Base-by-base conservation (phyloP, 2,797 vertebrate genomes). In the Bufotes viridis region DNA sequence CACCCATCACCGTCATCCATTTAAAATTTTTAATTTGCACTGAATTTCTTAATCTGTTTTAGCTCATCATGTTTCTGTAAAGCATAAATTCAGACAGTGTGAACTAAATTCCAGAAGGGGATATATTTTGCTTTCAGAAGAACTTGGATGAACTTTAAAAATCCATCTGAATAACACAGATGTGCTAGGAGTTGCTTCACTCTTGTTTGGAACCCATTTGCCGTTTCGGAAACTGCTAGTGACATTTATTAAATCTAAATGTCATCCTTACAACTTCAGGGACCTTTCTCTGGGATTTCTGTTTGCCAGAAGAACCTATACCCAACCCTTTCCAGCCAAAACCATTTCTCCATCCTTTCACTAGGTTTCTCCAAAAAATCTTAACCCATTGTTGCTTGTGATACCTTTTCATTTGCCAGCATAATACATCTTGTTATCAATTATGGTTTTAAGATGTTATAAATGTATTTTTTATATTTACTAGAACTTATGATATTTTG, bases 211-310 rank as follows among this genome's bases (percentile, higher is more conserved):
- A 87, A 75, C 81, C 49, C 72, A 67, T 87, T 87, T 84, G 81
- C 63, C 11, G 74, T 78, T 83, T 88, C 74, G 81, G 81, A 88
- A 88, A 88, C 87, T 67, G 81, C 78, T 83, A 34, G 81, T 84
- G 79, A 88, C 74, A 88, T 84, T 84, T 88, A 84, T 88, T 88
- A 88, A 88, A 79, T 88, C 61, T 42, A 88, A 88, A 84, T 88
- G 81, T 88, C 87, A 88, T 79, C 87, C 74, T 78, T 84, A 84
- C 74, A 88, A 83, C 87, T 78, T 88, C 63, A 83, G 87, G 87
- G 87, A 84, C 74, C 51, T 51, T 53, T 88, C 80, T 70, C 29
- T 70, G 87, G 74, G 81, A 78, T 78, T 88, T 88, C 63, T 79
- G 74, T 26, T 63, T 82, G 74, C 81, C 74, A 88, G n/a, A 88